Base-by-base conservation (phyloP, 2,113 vertebrate species). In the Pachypanchax playfairii region DNA sequence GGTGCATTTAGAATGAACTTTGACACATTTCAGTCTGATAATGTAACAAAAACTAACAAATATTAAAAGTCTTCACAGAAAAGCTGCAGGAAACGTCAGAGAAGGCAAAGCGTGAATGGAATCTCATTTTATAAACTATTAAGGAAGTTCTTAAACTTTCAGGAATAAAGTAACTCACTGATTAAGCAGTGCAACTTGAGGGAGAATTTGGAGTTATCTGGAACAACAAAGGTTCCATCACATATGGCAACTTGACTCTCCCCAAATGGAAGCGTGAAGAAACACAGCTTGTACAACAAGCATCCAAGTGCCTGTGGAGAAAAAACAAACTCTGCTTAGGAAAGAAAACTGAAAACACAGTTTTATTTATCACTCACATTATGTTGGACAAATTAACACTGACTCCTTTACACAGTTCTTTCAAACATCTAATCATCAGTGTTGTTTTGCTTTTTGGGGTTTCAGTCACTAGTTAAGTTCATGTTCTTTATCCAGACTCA, bases 211-310 rank as follows among this genome's bases (percentile, higher is more conserved):
- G 97, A 99, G 88, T 92, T 92, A 65, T 99, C 96, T 1, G 97
- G 97, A 88, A 99, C 86, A 9, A 94, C 96, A 66, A 99, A 98
- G 87, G 88, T 96, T 80, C 97, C 96, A 4, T 98, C 97, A 25
- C 97, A 99, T 86, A 99, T 99, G 82, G 97, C 97, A 49, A 99
- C 97, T 86, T 98, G 97, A 88, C 97, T 98, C 88, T 99, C 97
- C 85, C 97, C 97, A 79, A 99, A 99, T 42, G 97, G 97, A 90
- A 99, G 95, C 0, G 93, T 78, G 82, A 99, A 99, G 94, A 99
- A 99, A 90, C 97, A 98, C 74, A 99, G 95, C 89, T 99, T 98
- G 88, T 98, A 98, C 67, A 99, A 94, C 91, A 99, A 94, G 91
- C 97, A 99, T 82, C 97, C 97, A 56, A 98, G 93, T 1, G 97